Percentiles rank a stretch among this genome's conserved stretches.
Evolutionary conservation across 2,888 invertebrate species (phyloP).

Genomic region (Spialia ferax): DNA sequence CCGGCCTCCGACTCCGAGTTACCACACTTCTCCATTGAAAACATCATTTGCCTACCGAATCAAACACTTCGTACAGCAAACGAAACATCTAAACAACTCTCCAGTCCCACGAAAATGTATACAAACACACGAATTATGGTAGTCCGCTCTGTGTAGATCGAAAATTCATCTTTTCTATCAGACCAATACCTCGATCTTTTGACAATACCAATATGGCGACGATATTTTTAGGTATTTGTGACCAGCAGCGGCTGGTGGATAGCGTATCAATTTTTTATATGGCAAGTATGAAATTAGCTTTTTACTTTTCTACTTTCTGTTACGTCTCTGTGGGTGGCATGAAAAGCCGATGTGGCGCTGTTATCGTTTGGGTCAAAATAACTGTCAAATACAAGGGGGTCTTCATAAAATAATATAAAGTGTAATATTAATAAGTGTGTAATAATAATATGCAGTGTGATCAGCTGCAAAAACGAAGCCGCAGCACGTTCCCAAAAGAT

Average conservation of each 20-base stretch:
- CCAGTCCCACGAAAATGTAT: constrained; percentile 67
- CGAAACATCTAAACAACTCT: constrained; percentile 74
- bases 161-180: constrained; percentile 80
- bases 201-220: constrained; percentile 88
- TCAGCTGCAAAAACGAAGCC: too few relatives aligned
- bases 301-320: too few relatives aligned
- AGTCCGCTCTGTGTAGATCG: constrained; percentile 68
- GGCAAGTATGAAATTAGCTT: constrained; percentile 57
- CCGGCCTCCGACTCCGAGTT: constrained; percentile 70
- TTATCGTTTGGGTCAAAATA: too few relatives aligned
- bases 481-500: too few relatives aligned
- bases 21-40: constrained; percentile 81
- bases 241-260: constrained; percentile 74
- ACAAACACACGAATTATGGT: constrained; percentile 70
- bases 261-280: constrained; percentile 62
- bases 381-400: too few relatives aligned
- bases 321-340: too few relatives aligned
- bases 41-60: constrained; percentile 80
- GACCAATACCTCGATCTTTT: constrained; percentile 79
- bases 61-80: constrained; percentile 71
- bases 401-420: too few relatives aligned
- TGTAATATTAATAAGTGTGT: too few relatives aligned
- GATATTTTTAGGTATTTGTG: constrained; percentile 85
- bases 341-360: too few relatives aligned
- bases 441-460: too few relatives aligned